These are phyloP conservation scores for Branchipolynoe longqiensis DNA, from an alignment of 2,888 invertebrate species.

Conservation along the genomic window DNA sequence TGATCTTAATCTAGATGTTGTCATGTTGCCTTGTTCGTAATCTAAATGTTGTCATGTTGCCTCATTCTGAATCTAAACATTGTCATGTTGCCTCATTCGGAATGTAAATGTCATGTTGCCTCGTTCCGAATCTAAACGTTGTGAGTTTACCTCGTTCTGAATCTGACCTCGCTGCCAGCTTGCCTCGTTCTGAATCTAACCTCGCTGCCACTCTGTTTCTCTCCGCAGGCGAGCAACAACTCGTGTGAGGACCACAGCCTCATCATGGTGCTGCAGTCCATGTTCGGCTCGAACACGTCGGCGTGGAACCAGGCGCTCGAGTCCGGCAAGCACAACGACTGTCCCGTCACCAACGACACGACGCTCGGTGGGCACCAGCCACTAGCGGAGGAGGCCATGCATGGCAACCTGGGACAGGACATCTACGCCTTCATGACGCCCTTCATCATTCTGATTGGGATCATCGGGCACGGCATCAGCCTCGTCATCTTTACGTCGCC, in stretches of 20 bases:
- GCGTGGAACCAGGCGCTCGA: constrained; percentile 22
- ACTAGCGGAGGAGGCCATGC: not conserved
- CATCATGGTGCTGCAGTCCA: not conserved
- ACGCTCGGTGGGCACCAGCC: not conserved
- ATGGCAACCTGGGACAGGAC: not conserved
- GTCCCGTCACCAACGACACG: constrained; percentile 20
- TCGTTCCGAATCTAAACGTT: too few relatives aligned
- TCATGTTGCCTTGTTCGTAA: too few relatives aligned
- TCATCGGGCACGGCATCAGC: constrained; percentile 57
- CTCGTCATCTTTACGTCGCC: constrained; percentile 88
- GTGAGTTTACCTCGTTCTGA: too few relatives aligned
- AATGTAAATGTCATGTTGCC: too few relatives aligned
- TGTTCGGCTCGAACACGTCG: constrained; percentile 30
- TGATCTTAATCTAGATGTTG: too few relatives aligned
- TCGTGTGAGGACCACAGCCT: constrained; percentile 12
- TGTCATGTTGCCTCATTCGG: too few relatives aligned
- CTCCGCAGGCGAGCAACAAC: not conserved
- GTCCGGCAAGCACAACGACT: not conserved
- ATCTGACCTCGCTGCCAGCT: too few relatives aligned
- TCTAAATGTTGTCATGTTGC: too few relatives aligned
- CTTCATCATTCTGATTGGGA: constrained; percentile 48
- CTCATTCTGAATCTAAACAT: too few relatives aligned
- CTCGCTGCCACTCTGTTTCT: not conserved
- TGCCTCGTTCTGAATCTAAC: too few relatives aligned
- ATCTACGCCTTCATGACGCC: constrained; percentile 53